Conservation (phyloP, 2,113 vertebrate species). For the Saccopteryx leptura region DNA sequence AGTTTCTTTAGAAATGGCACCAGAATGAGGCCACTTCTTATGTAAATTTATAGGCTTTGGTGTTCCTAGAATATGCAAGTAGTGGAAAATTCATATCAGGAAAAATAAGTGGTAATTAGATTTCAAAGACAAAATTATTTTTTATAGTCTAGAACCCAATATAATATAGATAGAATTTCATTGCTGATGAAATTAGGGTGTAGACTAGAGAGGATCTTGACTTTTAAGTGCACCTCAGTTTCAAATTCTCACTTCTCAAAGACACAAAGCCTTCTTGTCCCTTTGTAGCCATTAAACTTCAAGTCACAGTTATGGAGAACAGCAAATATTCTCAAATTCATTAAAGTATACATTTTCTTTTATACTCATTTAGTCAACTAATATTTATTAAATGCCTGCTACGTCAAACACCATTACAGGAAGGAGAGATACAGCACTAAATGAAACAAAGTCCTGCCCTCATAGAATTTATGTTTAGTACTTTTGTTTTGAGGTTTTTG, state of each 20-base stretch:
- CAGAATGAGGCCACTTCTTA: background rate
- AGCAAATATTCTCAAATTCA: background rate
- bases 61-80: background rate
- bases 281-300: background rate
- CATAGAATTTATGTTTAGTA: background rate
- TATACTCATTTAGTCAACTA: background rate
- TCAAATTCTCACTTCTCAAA: background rate
- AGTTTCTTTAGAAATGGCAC: background rate
- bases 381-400: background rate
- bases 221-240: background rate
- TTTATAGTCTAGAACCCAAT: background rate
- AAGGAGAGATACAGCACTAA: background rate
- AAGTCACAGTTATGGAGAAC: background rate
- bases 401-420: background rate
- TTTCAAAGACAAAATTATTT: background rate
- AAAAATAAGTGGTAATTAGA: background rate
- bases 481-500: background rate
- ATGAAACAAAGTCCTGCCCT: background rate
- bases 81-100: background rate
- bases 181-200: background rate
- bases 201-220: background rate
- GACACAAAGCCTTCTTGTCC: background rate
- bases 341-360: conserved; percentile 9
- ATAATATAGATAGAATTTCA: background rate
- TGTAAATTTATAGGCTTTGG: background rate